These are phyloP conservation scores for Drosophila phalerata DNA, from an alignment of 2,888 invertebrate genomes.

Conservation along the genomic window DNA sequence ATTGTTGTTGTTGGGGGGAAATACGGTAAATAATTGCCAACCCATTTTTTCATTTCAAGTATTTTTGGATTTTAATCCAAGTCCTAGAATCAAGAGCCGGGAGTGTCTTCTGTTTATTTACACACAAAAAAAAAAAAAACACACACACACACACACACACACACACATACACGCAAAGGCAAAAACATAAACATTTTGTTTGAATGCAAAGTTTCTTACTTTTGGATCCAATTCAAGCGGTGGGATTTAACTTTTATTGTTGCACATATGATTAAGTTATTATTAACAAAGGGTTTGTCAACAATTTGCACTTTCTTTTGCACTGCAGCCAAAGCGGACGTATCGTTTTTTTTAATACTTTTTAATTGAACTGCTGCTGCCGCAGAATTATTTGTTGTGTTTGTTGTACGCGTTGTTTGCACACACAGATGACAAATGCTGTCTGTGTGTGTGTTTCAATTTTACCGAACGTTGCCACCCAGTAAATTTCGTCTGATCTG, in stretches of 20 bases:
- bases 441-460: too few relatives aligned
- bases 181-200: constrained; percentile 45
- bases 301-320: constrained; percentile 47
- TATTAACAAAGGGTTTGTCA: constrained; percentile 20
- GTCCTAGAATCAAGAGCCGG: constrained; percentile 38
- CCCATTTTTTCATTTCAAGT: background rate
- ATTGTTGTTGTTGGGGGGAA: background rate
- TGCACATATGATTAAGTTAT: constrained; percentile 43
- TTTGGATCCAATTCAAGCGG: constrained; percentile 40
- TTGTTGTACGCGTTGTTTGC: too few relatives aligned
- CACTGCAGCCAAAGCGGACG: too few relatives aligned
- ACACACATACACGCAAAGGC: constrained; percentile 8
- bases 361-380: too few relatives aligned
- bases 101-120: constrained; percentile 51
- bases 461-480: too few relatives aligned
- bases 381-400: too few relatives aligned
- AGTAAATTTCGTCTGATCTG: too few relatives aligned
- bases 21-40: constrained; percentile 25
- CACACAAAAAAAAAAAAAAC: constrained; percentile 19
- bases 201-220: constrained; percentile 39
- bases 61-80: background rate
- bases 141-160: constrained; percentile 9
- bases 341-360: too few relatives aligned
- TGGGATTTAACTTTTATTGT: constrained; percentile 32
- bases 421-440: too few relatives aligned